These are phyloP conservation scores for Mus musculus DNA, from an alignment of 2,113 vertebrate species.

Conservation along the genomic window GRCm39 chr5:97538501-97539000, in stretches of 20 bases:
- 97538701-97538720: not conserved
- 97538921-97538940: not conserved
- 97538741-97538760: rapidly evolving
- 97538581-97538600: slow-evolving; percentile 38
- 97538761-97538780: not conserved
- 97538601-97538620: slow-evolving; percentile 41
- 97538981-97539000: not conserved
- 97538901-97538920: not conserved
- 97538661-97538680: slow-evolving; percentile 34
- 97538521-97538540: not conserved
- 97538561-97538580: slow-evolving; percentile 12
- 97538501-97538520: not conserved
- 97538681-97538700: not conserved
- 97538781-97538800: not conserved
- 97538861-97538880: not conserved
- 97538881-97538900: not conserved
- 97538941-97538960: not conserved
- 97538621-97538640: not conserved
- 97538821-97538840: not conserved
- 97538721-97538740: not conserved
- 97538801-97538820: not conserved
- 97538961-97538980: slow-evolving; percentile 35
- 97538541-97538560: slow-evolving; percentile 42
- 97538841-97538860: slow-evolving; percentile 28
- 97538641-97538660: slow-evolving; percentile 1